Percentiles rank a stretch among this genome's conserved stretches.
These are phyloP conservation scores for Caenorhabditis virilis DNA, from an alignment of 2,888 invertebrate species.

Conservation along the genomic window DNA sequence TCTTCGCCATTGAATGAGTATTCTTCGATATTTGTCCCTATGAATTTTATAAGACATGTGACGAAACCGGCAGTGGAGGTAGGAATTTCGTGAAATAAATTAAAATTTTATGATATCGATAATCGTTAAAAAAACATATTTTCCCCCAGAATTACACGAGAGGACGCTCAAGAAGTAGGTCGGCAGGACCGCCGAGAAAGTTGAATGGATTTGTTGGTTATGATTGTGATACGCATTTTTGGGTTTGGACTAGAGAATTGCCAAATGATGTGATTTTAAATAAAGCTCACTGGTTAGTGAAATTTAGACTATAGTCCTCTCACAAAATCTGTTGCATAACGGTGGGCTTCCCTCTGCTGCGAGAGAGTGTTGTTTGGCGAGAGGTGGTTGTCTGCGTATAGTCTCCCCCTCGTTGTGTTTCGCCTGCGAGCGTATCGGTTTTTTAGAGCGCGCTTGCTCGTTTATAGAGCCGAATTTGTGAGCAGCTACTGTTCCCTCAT, in stretches of 20 bases:
- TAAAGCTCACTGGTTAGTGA: conserved; percentile 4
- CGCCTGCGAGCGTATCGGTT: no score
- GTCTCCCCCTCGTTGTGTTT: no score
- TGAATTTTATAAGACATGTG: background rate
- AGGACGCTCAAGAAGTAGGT: background rate
- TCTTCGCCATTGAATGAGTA: conserved; percentile 2
- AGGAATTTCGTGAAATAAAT: background rate
- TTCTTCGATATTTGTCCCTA: conserved; percentile 12
- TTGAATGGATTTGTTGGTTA: background rate
- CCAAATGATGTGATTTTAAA: conserved; percentile 3
- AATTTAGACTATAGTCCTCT: background rate
- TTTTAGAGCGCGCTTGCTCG: no score
- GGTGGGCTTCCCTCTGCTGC: no score
- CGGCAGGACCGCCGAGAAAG: background rate
- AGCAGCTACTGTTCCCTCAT: no score
- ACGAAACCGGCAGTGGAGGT: background rate
- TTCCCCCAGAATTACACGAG: background rate
- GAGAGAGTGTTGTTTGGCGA: no score
- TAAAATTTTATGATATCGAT: background rate
- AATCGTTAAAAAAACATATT: background rate
- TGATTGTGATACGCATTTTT: conserved; percentile 3
- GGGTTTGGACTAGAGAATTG: conserved; percentile 1
- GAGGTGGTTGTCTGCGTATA: no score
- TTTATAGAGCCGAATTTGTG: no score
- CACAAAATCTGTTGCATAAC: no score